A percentile compares a stretch with the other conserved stretches of the same genome.
phyloP scores from a whole-genome alignment of 1,140 invertebrate species.

The Sminthurides bifidus region DNA sequence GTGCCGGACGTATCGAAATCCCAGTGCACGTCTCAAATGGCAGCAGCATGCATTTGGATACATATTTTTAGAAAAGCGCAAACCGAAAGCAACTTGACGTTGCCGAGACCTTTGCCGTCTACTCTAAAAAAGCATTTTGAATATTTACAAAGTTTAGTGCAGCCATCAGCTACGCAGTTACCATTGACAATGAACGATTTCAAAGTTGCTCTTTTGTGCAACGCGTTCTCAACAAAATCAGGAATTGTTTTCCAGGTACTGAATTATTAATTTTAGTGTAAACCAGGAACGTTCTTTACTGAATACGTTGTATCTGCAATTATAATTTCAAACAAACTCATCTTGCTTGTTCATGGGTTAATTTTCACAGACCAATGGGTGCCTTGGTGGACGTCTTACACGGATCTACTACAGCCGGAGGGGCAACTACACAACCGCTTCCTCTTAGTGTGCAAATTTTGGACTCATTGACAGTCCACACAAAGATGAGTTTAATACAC shows the following conservation, averaged over 20 bases:
- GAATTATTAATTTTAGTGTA: background rate
- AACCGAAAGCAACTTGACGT: conserved; percentile 57
- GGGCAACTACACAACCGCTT: conserved; percentile 52
- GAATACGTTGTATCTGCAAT: too few species aligned
- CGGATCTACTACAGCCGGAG: conserved; percentile 49
- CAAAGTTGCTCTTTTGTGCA: conserved; percentile 73
- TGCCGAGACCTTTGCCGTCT: conserved; percentile 64
- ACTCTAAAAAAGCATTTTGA: conserved; percentile 74
- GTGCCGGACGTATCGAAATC: conserved; percentile 79
- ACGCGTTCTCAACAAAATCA: conserved; percentile 86
- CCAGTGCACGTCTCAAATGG: conserved; percentile 79
- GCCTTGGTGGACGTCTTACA: conserved; percentile 77
- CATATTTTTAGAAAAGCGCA: conserved; percentile 88
- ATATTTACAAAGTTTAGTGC: conserved; percentile 37
- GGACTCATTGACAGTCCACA: conserved; percentile 90
- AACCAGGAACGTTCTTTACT: background rate
- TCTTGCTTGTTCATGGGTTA: too few species aligned
- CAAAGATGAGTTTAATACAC: conserved; percentile 96
- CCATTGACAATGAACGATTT: conserved; percentile 28
- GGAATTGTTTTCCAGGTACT: conserved; percentile 53
- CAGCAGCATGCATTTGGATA: conserved; percentile 91
- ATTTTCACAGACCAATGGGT: conserved; percentile 61
- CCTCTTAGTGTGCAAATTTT: conserved; percentile 83
- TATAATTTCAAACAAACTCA: too few species aligned
- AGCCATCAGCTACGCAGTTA: conserved; percentile 18